These are phyloP conservation scores for Exocentrus adspersus DNA, from an alignment of 2,888 invertebrate genomes.

Conservation along the genomic window DNA sequence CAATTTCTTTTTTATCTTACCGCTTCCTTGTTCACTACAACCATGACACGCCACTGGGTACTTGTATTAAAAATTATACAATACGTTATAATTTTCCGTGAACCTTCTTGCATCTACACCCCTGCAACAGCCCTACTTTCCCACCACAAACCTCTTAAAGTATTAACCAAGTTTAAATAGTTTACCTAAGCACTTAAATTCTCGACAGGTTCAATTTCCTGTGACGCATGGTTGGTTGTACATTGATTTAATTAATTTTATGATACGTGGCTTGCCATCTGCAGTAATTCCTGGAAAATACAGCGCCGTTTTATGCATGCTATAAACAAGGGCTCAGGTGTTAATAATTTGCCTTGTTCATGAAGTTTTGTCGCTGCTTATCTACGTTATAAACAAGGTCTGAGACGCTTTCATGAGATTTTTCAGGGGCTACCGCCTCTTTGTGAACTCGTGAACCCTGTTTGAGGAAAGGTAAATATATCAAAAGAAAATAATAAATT, in stretches of 20 bases:
- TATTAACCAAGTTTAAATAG: constrained; percentile 54
- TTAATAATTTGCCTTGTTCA: constrained; percentile 24
- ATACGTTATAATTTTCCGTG: too few relatives aligned
- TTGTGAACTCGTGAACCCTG: background rate
- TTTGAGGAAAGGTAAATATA: too few relatives aligned
- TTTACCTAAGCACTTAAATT: constrained; percentile 49
- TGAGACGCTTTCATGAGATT: background rate
- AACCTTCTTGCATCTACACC: background rate
- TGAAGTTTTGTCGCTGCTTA: constrained; percentile 16
- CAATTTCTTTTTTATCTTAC: too few relatives aligned
- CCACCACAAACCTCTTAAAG: constrained; percentile 46
- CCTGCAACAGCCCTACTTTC: background rate
- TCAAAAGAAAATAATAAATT: too few relatives aligned
- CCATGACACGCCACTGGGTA: too few relatives aligned
- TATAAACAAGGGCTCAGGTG: constrained; percentile 26
- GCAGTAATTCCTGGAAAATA: background rate
- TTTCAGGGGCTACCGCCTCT: background rate
- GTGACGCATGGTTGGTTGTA: constrained; percentile 18
- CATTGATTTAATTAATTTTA: constrained; percentile 35
- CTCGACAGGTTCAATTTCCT: constrained; percentile 30
- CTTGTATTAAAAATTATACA: too few relatives aligned
- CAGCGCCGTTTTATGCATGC: constrained; percentile 16
- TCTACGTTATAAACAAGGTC: background rate
- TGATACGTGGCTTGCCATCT: constrained; percentile 17
- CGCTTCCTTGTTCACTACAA: too few relatives aligned